Evolutionary conservation across 2,888 invertebrate genomes (phyloP).

Genomic region (Phyto melanocephala): DNA sequence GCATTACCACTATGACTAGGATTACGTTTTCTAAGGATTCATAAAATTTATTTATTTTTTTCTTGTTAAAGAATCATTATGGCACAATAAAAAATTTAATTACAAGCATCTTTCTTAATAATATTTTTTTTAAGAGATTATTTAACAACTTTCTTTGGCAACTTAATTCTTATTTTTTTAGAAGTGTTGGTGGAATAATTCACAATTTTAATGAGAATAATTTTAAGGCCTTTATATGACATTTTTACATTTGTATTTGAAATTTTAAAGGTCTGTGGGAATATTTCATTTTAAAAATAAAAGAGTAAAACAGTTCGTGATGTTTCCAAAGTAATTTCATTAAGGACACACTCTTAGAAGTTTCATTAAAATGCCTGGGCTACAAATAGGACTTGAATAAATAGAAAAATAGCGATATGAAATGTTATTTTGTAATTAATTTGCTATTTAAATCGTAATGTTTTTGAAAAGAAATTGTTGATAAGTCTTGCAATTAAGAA

Average conservation of each 20-base stretch:
- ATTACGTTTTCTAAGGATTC: constrained; percentile 36
- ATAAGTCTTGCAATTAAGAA: too few relatives aligned
- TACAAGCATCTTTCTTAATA: constrained; percentile 33
- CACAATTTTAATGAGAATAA: constrained; percentile 18
- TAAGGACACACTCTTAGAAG: too few relatives aligned
- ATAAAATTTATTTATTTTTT: neutral
- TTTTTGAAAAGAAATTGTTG: too few relatives aligned
- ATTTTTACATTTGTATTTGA: neutral
- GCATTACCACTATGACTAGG: neutral
- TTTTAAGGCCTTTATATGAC: neutral
- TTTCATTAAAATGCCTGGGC: too few relatives aligned
- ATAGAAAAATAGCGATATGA: too few relatives aligned
- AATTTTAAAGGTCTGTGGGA: neutral
- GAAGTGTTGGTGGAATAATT: neutral
- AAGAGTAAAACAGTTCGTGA: too few relatives aligned
- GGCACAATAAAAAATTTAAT: constrained; percentile 38
- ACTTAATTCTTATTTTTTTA: neutral
- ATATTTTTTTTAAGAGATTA: constrained; percentile 46
- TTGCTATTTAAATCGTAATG: too few relatives aligned
- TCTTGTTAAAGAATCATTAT: constrained; percentile 7
- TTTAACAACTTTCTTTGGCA: constrained; percentile 19
- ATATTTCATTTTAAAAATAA: neutral
- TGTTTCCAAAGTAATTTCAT: too few relatives aligned
- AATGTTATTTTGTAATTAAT: too few relatives aligned
- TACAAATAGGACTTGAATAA: too few relatives aligned